Evolutionary conservation across 2,113 vertebrate genomes (phyloP), one percentile per base, ranked within the genome.

Genomic region (Setophaga kirtlandii): DNA sequence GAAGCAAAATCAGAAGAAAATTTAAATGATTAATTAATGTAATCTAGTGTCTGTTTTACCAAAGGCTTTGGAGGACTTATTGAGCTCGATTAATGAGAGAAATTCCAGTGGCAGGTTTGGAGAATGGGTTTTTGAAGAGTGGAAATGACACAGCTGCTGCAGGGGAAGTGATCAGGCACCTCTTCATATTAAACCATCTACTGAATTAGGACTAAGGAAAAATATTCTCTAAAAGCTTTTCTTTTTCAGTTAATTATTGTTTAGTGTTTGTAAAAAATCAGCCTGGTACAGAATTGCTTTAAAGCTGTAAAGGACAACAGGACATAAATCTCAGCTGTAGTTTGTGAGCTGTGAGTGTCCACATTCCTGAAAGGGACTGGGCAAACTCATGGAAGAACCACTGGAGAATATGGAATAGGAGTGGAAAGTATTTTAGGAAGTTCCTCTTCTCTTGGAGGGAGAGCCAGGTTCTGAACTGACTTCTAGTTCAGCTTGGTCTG

Each of bases 21-120:
- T 97, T 96, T 96, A 90, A 96, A 97, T 97, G 96, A 97, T 97
- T 97, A 97, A 97, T 97, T 97, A 97, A 95, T 96, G 92, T 95
- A 97, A 96, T 97, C 95, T 93, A 88, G 88, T 80, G 90, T 94
- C 97, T 97, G 94, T 95, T 97, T 97, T 94, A 97, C 95, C 94
- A 94, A 94, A 97, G 97, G 94, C 94, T 97, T 97, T 95, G 27
- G 50, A 90, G 94, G 83, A 92, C 92, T 95, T 96, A 88, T 11
- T 96, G 95, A 94, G 88, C 83, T 96, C 83, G 2, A 93, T 97
- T 97, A 96, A 97, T 96, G 95, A 97, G 94, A 83, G 90, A 93
- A 92, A 96, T 93, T 97, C 69, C 88, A 92, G 62, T n/a, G 52
- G 86, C 90, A 88, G 88, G 19, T 89, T 97, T 90, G 79, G 59